Percentiles rank a stretch among this genome's conserved stretches.
These are phyloP conservation scores for Clepsis dumicolana DNA, from an alignment of 2,888 invertebrate species.

Conservation along the genomic window DNA sequence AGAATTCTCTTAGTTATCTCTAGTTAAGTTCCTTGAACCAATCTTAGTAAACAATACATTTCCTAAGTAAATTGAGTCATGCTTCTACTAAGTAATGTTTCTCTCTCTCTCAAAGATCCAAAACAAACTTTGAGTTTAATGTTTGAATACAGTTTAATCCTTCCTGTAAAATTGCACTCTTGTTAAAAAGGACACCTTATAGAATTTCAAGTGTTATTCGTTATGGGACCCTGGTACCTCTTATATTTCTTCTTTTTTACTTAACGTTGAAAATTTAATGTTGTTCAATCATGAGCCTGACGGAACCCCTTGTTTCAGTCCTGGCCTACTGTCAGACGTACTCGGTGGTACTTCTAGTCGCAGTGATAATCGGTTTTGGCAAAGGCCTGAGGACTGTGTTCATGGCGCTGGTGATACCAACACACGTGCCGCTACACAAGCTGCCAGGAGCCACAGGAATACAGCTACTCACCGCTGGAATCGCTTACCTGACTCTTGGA, in stretches of 20 bases:
- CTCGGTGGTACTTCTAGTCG: conserved; percentile 83
- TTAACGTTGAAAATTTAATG: too few relatives aligned
- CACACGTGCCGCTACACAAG: conserved; percentile 89
- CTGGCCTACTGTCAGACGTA: conserved; percentile 87
- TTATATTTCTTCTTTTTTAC: too few relatives aligned
- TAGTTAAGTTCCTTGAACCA: background rate
- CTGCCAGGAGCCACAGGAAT: conserved; percentile 90
- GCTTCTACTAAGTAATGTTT: background rate
- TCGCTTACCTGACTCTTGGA: conserved; percentile 87
- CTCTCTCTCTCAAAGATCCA: background rate
- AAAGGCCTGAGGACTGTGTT: conserved; percentile 91
- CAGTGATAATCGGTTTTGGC: conserved; percentile 89
- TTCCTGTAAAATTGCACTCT: too few relatives aligned
- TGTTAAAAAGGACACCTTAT: too few relatives aligned
- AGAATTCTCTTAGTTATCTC: background rate
- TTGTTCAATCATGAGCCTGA: background rate
- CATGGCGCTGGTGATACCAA: conserved; percentile 90
- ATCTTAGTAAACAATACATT: background rate
- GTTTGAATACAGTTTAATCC: too few relatives aligned
- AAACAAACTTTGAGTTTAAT: too few relatives aligned
- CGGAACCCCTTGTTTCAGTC: conserved; percentile 68
- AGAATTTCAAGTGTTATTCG: too few relatives aligned
- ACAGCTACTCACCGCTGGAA: conserved; percentile 88
- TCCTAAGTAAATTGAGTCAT: background rate
- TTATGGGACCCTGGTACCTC: too few relatives aligned